Conservation (phyloP, 2,797 vertebrate genomes). For the Varecia variegata region DNA sequence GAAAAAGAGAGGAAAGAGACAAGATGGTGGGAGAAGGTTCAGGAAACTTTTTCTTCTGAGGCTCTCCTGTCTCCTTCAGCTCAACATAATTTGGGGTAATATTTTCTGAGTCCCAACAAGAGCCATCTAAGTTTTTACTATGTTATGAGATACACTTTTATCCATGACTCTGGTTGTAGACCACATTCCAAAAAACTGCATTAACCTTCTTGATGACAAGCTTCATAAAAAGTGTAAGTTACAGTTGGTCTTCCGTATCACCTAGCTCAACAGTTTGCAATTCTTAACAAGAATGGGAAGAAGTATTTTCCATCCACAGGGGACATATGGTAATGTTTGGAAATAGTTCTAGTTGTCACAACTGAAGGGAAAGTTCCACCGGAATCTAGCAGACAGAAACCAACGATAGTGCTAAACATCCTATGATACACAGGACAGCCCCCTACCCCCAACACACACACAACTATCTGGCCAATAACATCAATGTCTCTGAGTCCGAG, state of each 20-base stretch:
- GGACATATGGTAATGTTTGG: not conserved
- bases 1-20: not conserved
- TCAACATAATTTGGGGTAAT: not conserved
- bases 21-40: not conserved
- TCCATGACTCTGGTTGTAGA: not conserved
- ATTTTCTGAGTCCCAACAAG: not conserved
- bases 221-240: not conserved
- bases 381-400: not conserved
- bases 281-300: not conserved
- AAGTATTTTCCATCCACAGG: not conserved
- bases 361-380: not conserved
- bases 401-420: not conserved
- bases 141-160: not conserved
- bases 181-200: not conserved
- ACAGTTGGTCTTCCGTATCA: not conserved
- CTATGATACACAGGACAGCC: not conserved
- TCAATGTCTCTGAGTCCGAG: not conserved
- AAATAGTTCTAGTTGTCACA: not conserved
- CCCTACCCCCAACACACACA: not conserved
- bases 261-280: not conserved
- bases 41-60: not conserved
- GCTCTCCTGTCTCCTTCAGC: not conserved
- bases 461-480: not conserved
- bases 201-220: not conserved
- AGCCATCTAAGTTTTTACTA: not conserved